Percentiles rank a stretch among this genome's conserved stretches.
Conservation (phyloP, 2,113 vertebrate genomes). For the Ptilonorhynchus violaceus region DNA sequence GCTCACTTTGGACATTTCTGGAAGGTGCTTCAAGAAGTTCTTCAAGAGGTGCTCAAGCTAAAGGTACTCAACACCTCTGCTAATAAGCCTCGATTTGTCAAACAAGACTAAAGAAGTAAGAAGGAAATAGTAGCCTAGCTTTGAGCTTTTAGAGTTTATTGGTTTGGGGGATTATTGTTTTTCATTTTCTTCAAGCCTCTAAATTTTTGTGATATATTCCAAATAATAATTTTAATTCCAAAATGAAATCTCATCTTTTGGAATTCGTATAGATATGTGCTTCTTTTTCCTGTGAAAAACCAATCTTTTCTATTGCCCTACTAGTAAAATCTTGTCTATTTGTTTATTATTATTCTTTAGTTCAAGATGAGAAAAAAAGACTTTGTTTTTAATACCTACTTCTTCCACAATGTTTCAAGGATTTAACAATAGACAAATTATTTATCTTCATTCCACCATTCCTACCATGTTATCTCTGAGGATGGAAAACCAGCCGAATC, state of each 20-base stretch:
- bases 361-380: background rate
- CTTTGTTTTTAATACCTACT: background rate
- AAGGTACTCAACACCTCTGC: background rate
- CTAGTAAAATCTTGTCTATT: background rate
- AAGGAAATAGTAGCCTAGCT: background rate
- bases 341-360: background rate
- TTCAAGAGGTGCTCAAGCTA: background rate
- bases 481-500: background rate
- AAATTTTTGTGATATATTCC: background rate
- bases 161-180: background rate
- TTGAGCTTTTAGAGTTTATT: background rate
- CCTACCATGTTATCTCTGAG: background rate
- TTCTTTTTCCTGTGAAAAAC: background rate
- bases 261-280: background rate
- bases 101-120: background rate
- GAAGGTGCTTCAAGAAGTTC: background rate
- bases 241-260: background rate
- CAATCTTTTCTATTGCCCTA: background rate
- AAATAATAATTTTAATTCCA: background rate
- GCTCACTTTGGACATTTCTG: background rate
- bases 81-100: background rate
- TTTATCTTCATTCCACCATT: background rate
- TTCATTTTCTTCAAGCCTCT: background rate
- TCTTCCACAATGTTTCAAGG: background rate
- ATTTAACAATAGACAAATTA: background rate